phyloP scores from a whole-genome alignment of 2,888 invertebrate genomes.

The Norana najaformis region DNA sequence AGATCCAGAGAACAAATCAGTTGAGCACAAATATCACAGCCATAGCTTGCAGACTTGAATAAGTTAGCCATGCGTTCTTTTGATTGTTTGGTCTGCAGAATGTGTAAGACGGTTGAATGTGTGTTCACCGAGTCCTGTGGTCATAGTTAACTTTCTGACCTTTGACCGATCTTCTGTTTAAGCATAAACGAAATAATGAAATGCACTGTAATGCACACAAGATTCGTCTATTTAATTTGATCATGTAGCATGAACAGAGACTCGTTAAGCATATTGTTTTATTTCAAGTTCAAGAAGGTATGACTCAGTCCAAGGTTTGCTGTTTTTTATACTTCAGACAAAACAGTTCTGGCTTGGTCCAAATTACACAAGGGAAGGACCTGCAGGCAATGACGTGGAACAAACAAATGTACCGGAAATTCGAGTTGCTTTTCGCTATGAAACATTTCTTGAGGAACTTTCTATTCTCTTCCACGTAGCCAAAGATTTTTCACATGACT shows the following conservation, averaged over 20 bases:
- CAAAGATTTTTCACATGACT: constrained; percentile 22
- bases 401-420: constrained; percentile 97
- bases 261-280: background rate
- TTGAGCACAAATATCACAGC: background rate
- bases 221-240: background rate
- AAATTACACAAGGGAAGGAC: constrained; percentile 92
- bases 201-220: background rate
- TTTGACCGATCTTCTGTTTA: background rate
- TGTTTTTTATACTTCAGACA: constrained; percentile 68
- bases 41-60: background rate
- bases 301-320: background rate
- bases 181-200: background rate
- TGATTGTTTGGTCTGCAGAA: background rate
- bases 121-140: too few species aligned
- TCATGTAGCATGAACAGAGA: background rate
- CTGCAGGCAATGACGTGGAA: constrained; percentile 94
- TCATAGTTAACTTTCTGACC: background rate
- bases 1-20: background rate
- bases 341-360: constrained; percentile 98
- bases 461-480: constrained; percentile 54
- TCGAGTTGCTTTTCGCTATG: constrained; percentile 88
- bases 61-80: background rate
- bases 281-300: background rate
- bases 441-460: constrained; percentile 88
- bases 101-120: too few species aligned